Evolutionary conservation across 2,113 vertebrate genomes (phyloP).

Genomic region (Xenus cinereus): DNA sequence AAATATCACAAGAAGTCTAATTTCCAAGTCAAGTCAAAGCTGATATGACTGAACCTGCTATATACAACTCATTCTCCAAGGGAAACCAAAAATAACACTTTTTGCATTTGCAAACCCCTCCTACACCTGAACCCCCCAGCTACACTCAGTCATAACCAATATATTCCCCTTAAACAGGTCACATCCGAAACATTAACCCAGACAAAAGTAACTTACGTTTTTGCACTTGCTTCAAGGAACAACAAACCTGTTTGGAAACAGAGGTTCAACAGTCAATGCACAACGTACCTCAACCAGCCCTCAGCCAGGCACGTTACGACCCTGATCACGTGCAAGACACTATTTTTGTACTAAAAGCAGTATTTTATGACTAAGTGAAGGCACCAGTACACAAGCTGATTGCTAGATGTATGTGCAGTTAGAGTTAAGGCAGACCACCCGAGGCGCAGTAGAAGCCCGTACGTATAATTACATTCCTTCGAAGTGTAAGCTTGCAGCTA

Average conservation of each 20-base stretch:
- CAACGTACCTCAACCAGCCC: background rate
- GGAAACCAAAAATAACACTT: background rate
- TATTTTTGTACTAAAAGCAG: background rate
- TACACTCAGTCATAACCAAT: background rate
- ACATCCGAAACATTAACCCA: background rate
- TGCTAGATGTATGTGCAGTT: background rate
- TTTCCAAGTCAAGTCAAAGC: background rate
- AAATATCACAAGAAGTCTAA: rapidly evolving
- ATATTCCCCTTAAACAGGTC: background rate
- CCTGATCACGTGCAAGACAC: background rate
- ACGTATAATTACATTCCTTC: background rate
- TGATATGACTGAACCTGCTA: background rate
- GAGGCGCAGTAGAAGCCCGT: background rate
- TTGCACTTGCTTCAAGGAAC: constrained; percentile 97
- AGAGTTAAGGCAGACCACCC: background rate
- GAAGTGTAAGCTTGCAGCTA: background rate
- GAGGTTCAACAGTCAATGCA: constrained; percentile 57
- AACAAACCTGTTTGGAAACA: constrained; percentile 85
- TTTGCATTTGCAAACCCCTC: background rate
- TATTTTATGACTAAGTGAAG: background rate
- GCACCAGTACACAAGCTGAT: background rate
- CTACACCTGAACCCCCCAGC: background rate
- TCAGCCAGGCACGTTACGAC: rapidly evolving
- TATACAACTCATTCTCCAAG: background rate
- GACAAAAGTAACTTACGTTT: constrained; percentile 86